Base-by-base conservation (phyloP, 2,797 vertebrate genomes). In the Tachyglossus aculeatus region DNA sequence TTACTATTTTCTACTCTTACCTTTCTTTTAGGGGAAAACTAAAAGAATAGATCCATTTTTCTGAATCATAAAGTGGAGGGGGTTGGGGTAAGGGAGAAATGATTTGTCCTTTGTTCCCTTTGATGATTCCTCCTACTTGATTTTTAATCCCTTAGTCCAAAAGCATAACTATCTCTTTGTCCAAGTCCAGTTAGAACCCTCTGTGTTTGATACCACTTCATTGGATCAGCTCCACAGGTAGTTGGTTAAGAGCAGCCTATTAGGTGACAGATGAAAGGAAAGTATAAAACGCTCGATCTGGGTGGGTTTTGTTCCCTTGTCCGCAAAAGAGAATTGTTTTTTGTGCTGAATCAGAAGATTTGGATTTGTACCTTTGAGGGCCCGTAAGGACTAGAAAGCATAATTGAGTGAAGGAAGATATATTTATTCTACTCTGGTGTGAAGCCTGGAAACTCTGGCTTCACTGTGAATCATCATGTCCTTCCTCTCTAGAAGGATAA, bases 401-500 rank as follows among this genome's bases (percentile, higher is more conserved):
- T 88, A 88, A 88, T 90, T 54, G 88, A 90, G 88, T 88, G 84
- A 91, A 87, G 89, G 80, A 83, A 89, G 84, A 88, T 86, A 86
- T 66, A 81, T 76, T 75, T 85, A 73, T 91, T 91, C 89, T 77
- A 77, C 83, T 86, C 85, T 78, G 88, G 86, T 90, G 82, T 78
- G 84, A 61, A 61, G 58, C 64, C 83, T 83, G 64, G 72, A 70
- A 88, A 79, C 81, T 88, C 74, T 89, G 87, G 86, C 87, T 90
- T 91, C 21, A 0, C 80, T 9, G 79, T 89, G 89, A 91, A 89
- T 92, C 89, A 92, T 88, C 81, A 41, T 86, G 86, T 80, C 86
- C 89, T 90, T 88, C 84, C 84, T 90, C 89, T 77, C 85, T 83
- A 89, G 85, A 88, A 90, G 87, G 85, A 91, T 90, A 92, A 93